Percentiles rank a stretch among this genome's conserved stretches.
Evolutionary conservation across 2,113 vertebrate genomes (phyloP).

Genomic region (Erythrocercus mccallii): DNA sequence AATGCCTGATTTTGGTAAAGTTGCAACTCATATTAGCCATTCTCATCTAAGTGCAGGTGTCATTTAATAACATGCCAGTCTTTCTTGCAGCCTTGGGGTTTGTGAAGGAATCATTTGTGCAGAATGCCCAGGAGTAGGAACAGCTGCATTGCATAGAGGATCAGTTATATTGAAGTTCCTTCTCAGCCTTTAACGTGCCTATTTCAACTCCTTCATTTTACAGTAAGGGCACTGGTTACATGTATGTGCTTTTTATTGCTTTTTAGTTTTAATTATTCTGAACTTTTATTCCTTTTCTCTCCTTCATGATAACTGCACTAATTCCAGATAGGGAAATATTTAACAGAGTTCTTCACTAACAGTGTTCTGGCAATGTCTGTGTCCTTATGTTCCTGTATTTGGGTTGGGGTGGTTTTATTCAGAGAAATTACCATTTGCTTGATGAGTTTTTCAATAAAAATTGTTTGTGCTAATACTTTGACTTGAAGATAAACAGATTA

Average conservation of each 20-base stretch:
- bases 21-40: not conserved
- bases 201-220: not conserved
- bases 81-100: not conserved
- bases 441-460: not conserved
- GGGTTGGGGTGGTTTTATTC: not conserved
- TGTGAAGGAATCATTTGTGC: not conserved
- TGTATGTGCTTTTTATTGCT: not conserved
- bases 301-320: not conserved
- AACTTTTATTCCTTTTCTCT: rapidly evolving
- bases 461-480: not conserved
- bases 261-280: not conserved
- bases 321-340: not conserved
- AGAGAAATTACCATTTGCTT: rapidly evolving
- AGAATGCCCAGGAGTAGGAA: not conserved
- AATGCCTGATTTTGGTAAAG: not conserved
- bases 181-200: rapidly evolving
- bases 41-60: not conserved
- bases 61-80: not conserved
- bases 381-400: not conserved
- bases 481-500: not conserved
- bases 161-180: not conserved
- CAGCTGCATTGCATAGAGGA: not conserved
- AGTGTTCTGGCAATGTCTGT: rapidly evolving
- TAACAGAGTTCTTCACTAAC: not conserved
- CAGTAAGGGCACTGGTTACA: not conserved